phyloP scores from a whole-genome alignment of 2,113 vertebrate genomes.

The Hippocampus abdominalis region DNA sequence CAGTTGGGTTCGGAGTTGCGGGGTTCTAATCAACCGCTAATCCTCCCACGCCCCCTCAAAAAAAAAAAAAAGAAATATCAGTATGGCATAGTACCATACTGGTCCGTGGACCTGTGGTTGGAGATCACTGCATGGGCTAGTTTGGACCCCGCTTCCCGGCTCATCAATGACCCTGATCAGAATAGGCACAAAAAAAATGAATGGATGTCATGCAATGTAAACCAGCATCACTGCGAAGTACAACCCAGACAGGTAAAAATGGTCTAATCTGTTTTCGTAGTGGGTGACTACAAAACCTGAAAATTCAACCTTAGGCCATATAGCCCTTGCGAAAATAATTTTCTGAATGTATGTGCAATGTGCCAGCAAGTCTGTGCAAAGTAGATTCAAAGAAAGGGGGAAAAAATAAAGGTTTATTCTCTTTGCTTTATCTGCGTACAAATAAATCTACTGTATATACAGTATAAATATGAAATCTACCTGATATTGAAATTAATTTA shows the following conservation, averaged over 20 bases:
- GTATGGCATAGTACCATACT: no score
- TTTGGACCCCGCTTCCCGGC: no score
- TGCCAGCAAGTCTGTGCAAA: conserved; percentile 55
- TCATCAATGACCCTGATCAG: neutral
- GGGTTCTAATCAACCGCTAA: no score
- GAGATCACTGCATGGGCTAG: no score
- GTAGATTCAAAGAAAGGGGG: conserved; percentile 13
- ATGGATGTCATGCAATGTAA: neutral
- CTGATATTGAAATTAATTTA: conserved; percentile 55
- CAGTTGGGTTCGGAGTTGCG: no score
- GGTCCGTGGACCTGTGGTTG: no score
- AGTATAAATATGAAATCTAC: conserved; percentile 39
- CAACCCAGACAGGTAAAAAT: neutral
- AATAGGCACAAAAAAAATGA: neutral
- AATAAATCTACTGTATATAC: conserved; percentile 28
- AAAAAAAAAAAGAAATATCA: no score
- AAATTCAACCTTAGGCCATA: conserved; percentile 22
- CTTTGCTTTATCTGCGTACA: conserved; percentile 1
- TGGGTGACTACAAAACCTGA: conserved; percentile 21
- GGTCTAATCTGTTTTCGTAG: neutral
- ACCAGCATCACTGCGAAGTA: neutral
- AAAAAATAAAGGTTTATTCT: neutral
- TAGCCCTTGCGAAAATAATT: conserved; percentile 21
- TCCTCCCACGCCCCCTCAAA: no score
- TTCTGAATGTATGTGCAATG: conserved; percentile 64